phyloP scores from a whole-genome alignment of 2,113 vertebrate genomes.

The Redunca redunca region DNA sequence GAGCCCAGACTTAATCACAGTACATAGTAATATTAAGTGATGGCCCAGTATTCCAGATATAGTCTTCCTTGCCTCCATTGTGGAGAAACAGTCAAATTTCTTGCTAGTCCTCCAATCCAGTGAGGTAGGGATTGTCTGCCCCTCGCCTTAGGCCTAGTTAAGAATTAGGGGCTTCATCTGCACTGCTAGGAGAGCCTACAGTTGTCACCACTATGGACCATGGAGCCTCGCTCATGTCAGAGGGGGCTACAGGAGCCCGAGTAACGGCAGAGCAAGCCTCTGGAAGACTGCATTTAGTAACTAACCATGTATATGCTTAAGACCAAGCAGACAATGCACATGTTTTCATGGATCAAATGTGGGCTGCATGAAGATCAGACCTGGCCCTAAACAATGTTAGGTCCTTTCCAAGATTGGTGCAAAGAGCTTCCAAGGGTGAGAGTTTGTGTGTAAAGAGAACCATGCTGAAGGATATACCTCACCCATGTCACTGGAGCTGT shows the following conservation, averaged over 20 bases:
- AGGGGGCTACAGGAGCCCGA: neutral
- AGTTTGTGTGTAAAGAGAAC: neutral
- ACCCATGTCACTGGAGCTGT: neutral
- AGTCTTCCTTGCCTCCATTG: neutral
- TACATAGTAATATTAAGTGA: neutral
- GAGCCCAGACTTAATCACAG: neutral
- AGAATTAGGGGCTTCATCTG: neutral
- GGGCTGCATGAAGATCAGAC: neutral
- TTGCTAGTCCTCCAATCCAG: neutral
- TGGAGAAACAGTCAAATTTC: neutral
- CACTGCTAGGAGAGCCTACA: neutral
- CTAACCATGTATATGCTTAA: neutral
- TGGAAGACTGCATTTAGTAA: neutral
- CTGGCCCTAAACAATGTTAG: neutral
- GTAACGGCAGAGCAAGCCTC: neutral
- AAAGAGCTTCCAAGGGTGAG: neutral
- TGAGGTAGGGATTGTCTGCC: neutral
- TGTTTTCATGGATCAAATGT: neutral
- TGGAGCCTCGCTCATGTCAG: neutral
- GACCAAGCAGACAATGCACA: neutral
- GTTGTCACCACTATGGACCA: neutral
- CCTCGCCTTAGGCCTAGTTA: too few relatives aligned
- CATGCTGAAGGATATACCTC: neutral
- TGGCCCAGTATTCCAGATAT: neutral
- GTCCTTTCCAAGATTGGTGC: neutral